Base-by-base conservation (phyloP, 2,888 invertebrate species). In the Ennomos erosarius region DNA sequence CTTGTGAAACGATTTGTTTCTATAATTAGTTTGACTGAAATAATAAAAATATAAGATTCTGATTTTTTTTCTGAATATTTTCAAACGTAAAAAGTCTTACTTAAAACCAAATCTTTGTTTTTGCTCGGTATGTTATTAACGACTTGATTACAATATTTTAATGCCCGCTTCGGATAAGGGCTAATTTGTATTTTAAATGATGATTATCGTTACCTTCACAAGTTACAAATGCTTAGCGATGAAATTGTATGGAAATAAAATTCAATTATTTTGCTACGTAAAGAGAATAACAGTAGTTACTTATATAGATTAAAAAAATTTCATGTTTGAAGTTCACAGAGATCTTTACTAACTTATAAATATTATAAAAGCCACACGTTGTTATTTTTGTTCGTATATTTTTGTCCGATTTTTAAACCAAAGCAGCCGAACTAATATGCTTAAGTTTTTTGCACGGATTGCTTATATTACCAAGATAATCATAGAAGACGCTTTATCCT, bases 171-270 rank as follows among this genome's bases (percentile, higher is more conserved):
- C 35, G 47, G 13, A 26, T 57, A 57, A 51, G 36, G 52, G 37
- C 47, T 57, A 52, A 57, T 57, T 52, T 51, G 45, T 56, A 45
- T 51, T 50, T 51, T 16, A 57, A 51, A 51, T 47, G 51, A 57
- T 57, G 35, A 51, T 52, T 52, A 51, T 52, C 57, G 44, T 16
- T 45, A 34, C 55, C 49, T 55, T 49, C 42, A 37, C 46, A 33
- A 26, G 42, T 16, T 16, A 10, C 42, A 5, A 40, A 38, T 26
- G n/a, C 12, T 47, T 38, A 57, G 8, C 42, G 13, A 46, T 4
- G 40, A 36, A 42, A 51, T 47, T 37, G 37, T 57, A 52, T 57
- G 57, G 37, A 47, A 47, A 47, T 46, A 33, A 42, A 47, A 57
- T 57, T 52, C 57, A 52, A 57, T 57, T 57, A 57, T 46, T 36